These are phyloP conservation scores for Bujurquina vittata DNA, from an alignment of 2,113 vertebrate species.

Conservation along the genomic window DNA sequence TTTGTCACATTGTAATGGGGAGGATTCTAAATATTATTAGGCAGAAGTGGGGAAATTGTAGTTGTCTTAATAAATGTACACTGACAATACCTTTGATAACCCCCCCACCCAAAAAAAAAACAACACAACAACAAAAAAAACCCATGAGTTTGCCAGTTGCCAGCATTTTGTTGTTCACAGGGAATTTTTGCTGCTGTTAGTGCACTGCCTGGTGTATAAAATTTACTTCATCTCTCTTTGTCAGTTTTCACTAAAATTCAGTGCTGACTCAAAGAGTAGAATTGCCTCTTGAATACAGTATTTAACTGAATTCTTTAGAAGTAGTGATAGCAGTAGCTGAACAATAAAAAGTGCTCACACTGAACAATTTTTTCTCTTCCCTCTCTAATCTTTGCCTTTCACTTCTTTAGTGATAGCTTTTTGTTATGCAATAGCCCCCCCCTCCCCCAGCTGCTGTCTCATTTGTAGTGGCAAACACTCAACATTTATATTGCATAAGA, in stretches of 20 bases:
- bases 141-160: too few species aligned
- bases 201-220: too few species aligned
- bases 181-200: too few species aligned
- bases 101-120: too few species aligned
- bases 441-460: conserved; percentile 35
- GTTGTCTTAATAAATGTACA: too few species aligned
- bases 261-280: not conserved
- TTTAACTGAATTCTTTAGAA: not conserved
- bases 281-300: not conserved
- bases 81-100: too few species aligned
- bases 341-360: not conserved
- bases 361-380: not conserved
- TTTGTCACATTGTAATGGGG: too few species aligned
- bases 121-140: too few species aligned
- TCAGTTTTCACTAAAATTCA: not conserved
- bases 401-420: conserved; percentile 12
- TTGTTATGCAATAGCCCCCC: conserved; percentile 54
- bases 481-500: conserved; percentile 69
- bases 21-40: too few species aligned
- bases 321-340: not conserved
- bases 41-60: too few species aligned
- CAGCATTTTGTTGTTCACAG: too few species aligned
- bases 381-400: conserved; percentile 10
- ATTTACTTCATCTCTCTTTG: too few species aligned
- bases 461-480: conserved; percentile 49